phyloP scores from a whole-genome alignment of 2,888 invertebrate genomes.

The Lucinisca nassula region DNA sequence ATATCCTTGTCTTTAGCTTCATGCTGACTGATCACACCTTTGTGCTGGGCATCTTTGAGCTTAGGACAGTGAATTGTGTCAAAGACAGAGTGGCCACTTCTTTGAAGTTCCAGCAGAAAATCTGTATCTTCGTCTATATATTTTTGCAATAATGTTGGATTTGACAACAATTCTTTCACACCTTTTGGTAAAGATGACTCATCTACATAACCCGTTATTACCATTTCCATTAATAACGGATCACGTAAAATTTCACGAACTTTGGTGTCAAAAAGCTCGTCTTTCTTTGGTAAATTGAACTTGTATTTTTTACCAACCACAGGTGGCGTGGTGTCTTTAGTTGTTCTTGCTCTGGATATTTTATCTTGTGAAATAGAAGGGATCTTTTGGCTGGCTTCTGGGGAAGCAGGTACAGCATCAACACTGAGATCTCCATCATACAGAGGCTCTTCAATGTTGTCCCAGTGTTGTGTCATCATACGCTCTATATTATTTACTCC shows the following conservation, averaged over 20 bases:
- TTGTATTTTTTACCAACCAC: not conserved
- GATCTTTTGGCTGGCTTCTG: not conserved
- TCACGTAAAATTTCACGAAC: constrained; percentile 55
- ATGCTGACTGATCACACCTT: not conserved
- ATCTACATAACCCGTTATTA: constrained; percentile 38
- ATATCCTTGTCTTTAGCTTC: not conserved
- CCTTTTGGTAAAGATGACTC: constrained; percentile 29
- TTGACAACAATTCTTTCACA: constrained; percentile 32
- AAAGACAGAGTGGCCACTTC: constrained; percentile 31
- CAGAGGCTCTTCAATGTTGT: not conserved
- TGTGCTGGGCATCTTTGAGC: constrained; percentile 9
- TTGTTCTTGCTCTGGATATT: not conserved
- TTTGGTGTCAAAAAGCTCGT: constrained; percentile 38
- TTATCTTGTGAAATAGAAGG: not conserved
- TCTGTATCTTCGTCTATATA: constrained; percentile 56
- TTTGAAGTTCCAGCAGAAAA: constrained; percentile 47
- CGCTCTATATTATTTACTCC: not conserved
- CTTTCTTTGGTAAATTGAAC: constrained; percentile 22
- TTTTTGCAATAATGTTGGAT: constrained; percentile 43
- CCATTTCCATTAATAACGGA: constrained; percentile 58
- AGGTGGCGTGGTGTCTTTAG: not conserved
- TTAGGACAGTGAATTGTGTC: constrained; percentile 30
- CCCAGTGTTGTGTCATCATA: not conserved
- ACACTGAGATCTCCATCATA: not conserved
- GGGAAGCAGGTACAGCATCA: not conserved